These are phyloP conservation scores for Hirudinaria manillensis DNA, from an alignment of 2,888 invertebrate genomes.

Conservation along the genomic window DNA sequence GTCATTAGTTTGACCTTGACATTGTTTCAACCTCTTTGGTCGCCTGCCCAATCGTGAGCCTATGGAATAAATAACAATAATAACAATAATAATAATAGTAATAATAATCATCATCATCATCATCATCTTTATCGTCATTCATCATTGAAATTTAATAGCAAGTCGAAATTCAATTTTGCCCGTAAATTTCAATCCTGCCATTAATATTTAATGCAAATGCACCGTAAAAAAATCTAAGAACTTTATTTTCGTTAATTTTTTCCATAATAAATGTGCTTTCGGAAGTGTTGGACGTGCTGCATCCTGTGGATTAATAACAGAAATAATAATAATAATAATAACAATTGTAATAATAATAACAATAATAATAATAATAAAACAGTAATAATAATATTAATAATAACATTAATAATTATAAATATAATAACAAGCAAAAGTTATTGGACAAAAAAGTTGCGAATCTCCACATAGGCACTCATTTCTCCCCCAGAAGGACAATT, in stretches of 20 bases:
- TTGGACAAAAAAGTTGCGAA: too few species aligned
- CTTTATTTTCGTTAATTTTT: too few species aligned
- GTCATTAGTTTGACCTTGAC: constrained; percentile 21
- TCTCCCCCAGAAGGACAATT: too few species aligned
- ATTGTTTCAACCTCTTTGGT: constrained; percentile 31
- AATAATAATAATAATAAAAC: background rate
- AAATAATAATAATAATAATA: constrained; percentile 4
- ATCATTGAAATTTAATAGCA: too few species aligned
- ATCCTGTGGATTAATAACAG: background rate
- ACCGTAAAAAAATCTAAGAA: too few species aligned
- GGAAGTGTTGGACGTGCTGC: too few species aligned
- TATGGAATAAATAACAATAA: background rate
- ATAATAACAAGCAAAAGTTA: background rate
- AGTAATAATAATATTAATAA: background rate
- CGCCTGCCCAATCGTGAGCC: constrained; percentile 32
- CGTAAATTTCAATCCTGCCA: too few species aligned
- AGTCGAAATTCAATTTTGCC: too few species aligned
- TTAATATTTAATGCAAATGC: too few species aligned
- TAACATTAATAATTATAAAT: background rate
- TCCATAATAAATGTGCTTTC: too few species aligned
- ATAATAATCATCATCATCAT: background rate
- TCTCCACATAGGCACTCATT: too few species aligned
- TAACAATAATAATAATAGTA: background rate
- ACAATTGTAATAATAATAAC: background rate
- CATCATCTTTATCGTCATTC: too few species aligned